A percentile compares a stretch with the other conserved stretches of the same genome.
phyloP scores from a whole-genome alignment of 2,113 vertebrate genomes.

The Cyphomyrus discorhynchus region DNA sequence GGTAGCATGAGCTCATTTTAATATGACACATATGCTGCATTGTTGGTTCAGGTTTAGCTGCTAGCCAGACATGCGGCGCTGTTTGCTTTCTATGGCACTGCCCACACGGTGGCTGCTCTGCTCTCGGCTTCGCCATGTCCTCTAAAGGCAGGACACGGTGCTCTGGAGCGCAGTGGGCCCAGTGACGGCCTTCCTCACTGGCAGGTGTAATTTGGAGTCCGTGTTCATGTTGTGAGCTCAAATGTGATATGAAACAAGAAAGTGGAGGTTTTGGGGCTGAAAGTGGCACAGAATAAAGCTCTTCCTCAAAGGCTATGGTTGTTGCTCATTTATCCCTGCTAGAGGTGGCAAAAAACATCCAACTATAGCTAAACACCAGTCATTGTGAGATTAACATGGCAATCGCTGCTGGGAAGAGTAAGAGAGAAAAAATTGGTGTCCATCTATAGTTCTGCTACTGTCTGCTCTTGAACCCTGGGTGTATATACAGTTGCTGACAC shows the following conservation, averaged over 20 bases:
- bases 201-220: neutral
- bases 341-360: neutral
- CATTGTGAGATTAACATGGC: neutral
- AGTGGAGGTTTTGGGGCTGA: neutral
- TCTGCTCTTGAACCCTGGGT: neutral
- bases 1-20: neutral
- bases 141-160: neutral
- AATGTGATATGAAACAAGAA: neutral
- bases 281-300: neutral
- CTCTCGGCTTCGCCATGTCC: neutral
- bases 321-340: neutral
- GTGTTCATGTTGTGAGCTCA: neutral
- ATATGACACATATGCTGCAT: neutral
- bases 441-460: neutral
- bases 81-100: neutral
- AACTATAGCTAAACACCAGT: neutral
- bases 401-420: neutral
- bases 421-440: neutral
- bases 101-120: neutral
- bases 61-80: neutral
- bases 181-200: neutral
- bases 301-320: neutral
- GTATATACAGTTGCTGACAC: neutral
- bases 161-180: neutral
- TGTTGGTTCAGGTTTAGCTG: neutral